Conservation (phyloP, 2,797 vertebrate species). For the Oreochromis mossambicus region DNA sequence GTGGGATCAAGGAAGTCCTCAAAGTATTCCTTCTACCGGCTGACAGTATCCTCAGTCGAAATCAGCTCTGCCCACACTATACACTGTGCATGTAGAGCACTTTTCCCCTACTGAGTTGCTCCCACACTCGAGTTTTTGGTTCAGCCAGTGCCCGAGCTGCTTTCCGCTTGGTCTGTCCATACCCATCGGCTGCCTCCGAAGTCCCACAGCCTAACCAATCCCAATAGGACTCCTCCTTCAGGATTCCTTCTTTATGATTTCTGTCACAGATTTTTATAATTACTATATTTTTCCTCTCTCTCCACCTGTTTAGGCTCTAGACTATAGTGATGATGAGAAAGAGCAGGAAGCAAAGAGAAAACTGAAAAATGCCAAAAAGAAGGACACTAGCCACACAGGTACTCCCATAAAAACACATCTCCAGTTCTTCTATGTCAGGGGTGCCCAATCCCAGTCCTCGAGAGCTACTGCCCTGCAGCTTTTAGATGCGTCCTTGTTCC, state of each 20-base stretch:
- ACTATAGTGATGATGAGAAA: conserved; percentile 92
- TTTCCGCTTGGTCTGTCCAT: neutral
- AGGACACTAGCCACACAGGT: conserved; percentile 43
- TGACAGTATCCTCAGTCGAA: neutral
- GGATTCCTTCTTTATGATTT: neutral
- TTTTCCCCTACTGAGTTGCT: neutral
- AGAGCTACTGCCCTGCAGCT: too few relatives aligned
- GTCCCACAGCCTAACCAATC: neutral
- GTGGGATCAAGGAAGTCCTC: neutral
- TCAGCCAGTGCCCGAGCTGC: neutral
- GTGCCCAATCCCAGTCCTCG: too few relatives aligned
- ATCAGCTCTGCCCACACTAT: neutral
- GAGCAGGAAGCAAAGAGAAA: conserved; percentile 84
- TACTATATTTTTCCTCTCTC: neutral
- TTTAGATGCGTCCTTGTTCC: too few relatives aligned
- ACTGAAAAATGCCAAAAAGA: conserved; percentile 69
- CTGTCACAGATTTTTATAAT: neutral
- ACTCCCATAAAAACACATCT: neutral
- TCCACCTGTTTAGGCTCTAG: conserved; percentile 76
- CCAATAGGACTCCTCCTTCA: neutral
- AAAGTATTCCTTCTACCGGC: neutral
- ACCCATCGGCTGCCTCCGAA: neutral
- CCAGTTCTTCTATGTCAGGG: neutral
- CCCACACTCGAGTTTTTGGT: neutral
- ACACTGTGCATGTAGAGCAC: neutral